These are phyloP conservation scores for Uloborus plumipes DNA, from an alignment of 2,888 invertebrate species.

Conservation along the genomic window DNA sequence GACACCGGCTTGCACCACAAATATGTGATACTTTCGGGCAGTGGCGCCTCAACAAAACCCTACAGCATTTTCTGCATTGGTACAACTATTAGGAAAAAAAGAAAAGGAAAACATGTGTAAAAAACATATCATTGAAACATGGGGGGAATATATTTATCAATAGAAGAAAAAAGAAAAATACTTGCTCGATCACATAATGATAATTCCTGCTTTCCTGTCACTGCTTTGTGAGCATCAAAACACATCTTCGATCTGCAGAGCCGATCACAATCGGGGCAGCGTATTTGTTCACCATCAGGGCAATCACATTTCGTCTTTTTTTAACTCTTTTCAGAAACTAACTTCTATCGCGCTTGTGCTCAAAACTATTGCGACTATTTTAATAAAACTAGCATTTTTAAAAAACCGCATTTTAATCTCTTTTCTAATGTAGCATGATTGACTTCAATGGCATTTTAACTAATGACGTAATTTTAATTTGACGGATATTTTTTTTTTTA, in stretches of 20 bases:
- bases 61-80: slow-evolving; percentile 24
- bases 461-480: no score
- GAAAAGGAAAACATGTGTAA: not conserved
- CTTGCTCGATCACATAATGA: not conserved
- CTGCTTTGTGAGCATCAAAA: not conserved
- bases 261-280: not conserved
- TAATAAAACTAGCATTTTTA: no score
- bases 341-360: no score
- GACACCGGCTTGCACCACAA: slow-evolving; percentile 3
- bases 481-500: no score
- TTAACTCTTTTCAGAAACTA: no score
- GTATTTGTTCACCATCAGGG: not conserved
- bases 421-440: no score
- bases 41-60: not conserved
- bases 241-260: not conserved
- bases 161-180: not conserved
- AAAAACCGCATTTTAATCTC: no score
- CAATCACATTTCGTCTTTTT: no score
- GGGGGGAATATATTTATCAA: no score
- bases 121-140: not conserved
- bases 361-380: no score
- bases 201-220: not conserved
- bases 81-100: slow-evolving; percentile 10
- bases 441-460: no score
- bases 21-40: slow-evolving; percentile 3